Conservation (phyloP, 2,113 vertebrate genomes). For the Pampusana beccarii region DNA sequence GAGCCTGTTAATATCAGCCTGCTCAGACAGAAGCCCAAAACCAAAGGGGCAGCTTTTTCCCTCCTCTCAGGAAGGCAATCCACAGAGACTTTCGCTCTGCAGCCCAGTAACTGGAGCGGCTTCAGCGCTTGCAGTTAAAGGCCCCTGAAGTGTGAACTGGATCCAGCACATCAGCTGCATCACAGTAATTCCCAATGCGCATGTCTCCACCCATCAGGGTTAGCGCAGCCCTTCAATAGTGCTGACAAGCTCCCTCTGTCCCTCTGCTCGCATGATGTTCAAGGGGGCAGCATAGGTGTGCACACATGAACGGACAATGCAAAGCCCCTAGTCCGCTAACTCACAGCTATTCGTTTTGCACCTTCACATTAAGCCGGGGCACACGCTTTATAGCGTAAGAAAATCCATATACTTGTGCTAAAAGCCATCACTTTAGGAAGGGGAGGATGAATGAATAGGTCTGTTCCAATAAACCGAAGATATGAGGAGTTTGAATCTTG, state of each 20-base stretch:
- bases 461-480: not conserved
- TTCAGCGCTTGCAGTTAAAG: not conserved
- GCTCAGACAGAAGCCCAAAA: not conserved
- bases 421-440: not conserved
- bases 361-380: not conserved
- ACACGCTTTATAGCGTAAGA: not conserved
- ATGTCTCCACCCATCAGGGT: not conserved
- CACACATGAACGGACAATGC: not conserved
- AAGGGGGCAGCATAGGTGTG: not conserved
- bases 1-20: conserved; percentile 2
- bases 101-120: not conserved
- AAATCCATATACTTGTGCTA: not conserved
- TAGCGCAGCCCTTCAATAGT: not conserved
- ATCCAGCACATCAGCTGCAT: not conserved
- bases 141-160: not conserved
- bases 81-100: not conserved
- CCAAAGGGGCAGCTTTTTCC: not conserved
- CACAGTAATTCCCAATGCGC: accelerated
- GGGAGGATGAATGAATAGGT: not conserved
- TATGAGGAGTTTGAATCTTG: not conserved
- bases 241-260: not conserved
- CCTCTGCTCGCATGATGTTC: not conserved
- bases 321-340: not conserved
- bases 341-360: not conserved
- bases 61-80: not conserved